These are phyloP conservation scores for Neopipo cinnamomea DNA, from an alignment of 2,113 vertebrate genomes.

Conservation along the genomic window DNA sequence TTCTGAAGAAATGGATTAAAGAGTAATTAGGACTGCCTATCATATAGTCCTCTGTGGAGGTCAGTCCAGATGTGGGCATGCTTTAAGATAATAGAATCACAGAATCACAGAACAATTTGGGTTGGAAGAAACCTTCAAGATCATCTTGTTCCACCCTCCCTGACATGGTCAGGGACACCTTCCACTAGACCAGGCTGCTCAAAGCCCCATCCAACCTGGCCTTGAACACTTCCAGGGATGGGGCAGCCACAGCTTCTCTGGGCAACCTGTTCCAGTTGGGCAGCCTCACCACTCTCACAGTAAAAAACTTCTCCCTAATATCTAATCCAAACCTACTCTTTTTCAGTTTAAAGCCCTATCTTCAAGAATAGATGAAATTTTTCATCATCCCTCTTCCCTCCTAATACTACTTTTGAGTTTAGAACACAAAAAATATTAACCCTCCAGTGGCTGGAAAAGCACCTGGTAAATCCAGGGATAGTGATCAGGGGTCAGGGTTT, in stretches of 20 bases:
- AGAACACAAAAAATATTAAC: neutral
- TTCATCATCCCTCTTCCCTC: neutral
- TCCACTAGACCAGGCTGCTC: neutral
- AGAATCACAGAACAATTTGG: neutral
- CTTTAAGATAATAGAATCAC: neutral
- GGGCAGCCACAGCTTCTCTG: neutral
- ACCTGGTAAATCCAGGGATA: neutral
- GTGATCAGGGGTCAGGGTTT: neutral
- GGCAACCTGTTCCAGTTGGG: too few relatives aligned
- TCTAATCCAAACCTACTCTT: neutral
- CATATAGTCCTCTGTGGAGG: neutral
- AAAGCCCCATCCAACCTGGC: neutral
- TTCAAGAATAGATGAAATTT: neutral
- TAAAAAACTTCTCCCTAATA: neutral
- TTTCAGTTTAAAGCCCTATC: neutral
- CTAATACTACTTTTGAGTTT: neutral
- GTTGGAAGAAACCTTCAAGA: neutral
- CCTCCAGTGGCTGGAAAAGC: neutral
- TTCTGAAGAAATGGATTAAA: neutral
- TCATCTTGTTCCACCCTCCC: accelerated
- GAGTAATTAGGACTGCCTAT: neutral
- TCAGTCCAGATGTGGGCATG: neutral
- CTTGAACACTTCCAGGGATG: neutral
- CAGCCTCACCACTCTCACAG: neutral
- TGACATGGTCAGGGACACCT: neutral